A percentile compares a stretch with the other conserved stretches of the same genome.
Conservation (phyloP, 2,113 vertebrate genomes). For the Lonchura striata region DNA sequence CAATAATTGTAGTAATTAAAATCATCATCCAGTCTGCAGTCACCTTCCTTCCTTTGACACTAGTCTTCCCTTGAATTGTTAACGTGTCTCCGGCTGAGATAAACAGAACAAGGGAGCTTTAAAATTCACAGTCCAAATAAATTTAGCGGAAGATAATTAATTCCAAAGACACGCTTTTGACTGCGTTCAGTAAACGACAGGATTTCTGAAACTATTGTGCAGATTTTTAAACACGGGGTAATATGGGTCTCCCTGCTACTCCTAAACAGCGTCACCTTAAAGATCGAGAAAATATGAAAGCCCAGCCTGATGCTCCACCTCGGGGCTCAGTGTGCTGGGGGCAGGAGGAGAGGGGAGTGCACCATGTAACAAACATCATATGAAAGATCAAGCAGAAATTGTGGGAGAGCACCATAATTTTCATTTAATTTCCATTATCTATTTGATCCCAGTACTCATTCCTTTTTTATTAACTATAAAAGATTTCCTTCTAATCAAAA, state of each 20-base stretch:
- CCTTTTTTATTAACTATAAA: constrained; percentile 51
- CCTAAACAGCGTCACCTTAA: constrained; percentile 10
- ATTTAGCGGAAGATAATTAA: constrained; percentile 10
- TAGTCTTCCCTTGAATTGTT: constrained; percentile 69
- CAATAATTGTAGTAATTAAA: constrained; percentile 85
- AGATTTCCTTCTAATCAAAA: constrained; percentile 67
- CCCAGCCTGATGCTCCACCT: constrained; percentile 12
- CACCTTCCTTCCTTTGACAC: constrained; percentile 79
- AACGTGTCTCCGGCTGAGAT: constrained; percentile 66
- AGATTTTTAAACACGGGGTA: background rate
- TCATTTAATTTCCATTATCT: constrained; percentile 62
- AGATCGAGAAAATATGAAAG: background rate
- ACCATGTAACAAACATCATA: background rate
- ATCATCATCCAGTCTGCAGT: constrained; percentile 76
- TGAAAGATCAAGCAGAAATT: constrained; percentile 47
- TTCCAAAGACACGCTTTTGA: background rate
- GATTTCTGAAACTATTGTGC: background rate
- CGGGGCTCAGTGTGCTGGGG: constrained; percentile 18
- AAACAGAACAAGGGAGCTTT: constrained; percentile 57
- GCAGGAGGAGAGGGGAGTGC: background rate
- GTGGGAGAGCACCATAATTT: constrained; percentile 55
- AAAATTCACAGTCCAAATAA: constrained; percentile 37
- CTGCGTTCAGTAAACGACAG: background rate
- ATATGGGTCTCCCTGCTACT: background rate
- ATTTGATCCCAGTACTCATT: constrained; percentile 42